phyloP scores from a whole-genome alignment of 2,113 vertebrate species.

The Hypomesus transpacificus region DNA sequence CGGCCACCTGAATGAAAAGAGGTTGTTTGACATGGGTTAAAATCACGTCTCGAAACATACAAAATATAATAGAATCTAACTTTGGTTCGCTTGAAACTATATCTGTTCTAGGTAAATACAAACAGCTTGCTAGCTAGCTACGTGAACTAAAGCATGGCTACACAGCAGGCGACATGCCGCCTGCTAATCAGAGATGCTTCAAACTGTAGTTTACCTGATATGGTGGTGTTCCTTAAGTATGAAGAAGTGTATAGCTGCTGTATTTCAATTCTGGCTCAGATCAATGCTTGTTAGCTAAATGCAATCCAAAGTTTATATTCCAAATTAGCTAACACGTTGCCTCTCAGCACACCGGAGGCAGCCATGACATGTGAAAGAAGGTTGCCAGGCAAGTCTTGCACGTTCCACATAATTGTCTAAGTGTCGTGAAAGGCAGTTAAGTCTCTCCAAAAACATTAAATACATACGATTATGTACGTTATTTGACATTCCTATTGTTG shows the following conservation, averaged over 20 bases:
- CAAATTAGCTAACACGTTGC: conserved; percentile 59
- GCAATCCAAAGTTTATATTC: conserved; percentile 42
- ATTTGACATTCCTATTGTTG: no score
- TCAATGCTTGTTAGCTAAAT: background rate
- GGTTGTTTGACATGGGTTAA: no score
- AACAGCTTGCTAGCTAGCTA: no score
- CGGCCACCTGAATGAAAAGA: no score
- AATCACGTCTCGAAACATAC: no score
- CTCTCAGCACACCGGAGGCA: conserved; percentile 34
- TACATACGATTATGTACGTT: no score
- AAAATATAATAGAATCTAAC: no score
- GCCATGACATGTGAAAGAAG: conserved; percentile 45
- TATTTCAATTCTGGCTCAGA: background rate
- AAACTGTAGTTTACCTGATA: background rate
- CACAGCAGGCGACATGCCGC: no score
- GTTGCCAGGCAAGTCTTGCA: conserved; percentile 29
- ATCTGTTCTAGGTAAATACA: no score
- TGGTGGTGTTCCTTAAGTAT: background rate
- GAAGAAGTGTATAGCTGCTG: background rate
- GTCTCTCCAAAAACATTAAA: no score
- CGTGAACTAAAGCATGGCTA: background rate
- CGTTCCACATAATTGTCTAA: no score
- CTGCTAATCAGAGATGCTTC: background rate
- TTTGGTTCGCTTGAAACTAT: background rate
- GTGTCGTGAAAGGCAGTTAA: no score